Base-by-base conservation (phyloP, 2,797 vertebrate genomes). In the Echeneis naucrates region DNA sequence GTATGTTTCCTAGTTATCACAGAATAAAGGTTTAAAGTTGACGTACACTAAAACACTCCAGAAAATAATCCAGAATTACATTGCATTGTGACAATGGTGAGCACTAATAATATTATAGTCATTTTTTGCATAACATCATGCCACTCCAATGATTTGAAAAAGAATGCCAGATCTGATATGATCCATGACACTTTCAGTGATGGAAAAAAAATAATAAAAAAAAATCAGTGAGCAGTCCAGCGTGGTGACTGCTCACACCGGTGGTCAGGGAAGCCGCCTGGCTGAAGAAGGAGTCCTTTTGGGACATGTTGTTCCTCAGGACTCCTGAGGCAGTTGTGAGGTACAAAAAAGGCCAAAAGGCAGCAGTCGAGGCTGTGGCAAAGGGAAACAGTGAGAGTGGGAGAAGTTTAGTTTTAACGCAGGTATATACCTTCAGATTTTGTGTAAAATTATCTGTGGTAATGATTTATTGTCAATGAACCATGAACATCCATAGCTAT, bases 71-170 rank as follows among this genome's bases (percentile, higher is more conserved):
- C 1, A 19, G 14, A 8, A 23, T 26, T 32, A 26, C 4, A 64
- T 56, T 56, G 65, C 4, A 64, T 56, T 56, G 65, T 17, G 0
- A 68, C 45, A 4, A 56, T 23, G 12, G 6, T 59, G 8, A 62
- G 35, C 32, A 62, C 16, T 42, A 6, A 6, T 30, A 30, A 30
- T 30, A 30, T 6, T 58, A 2, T 19, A 8, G 1, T 19, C 0
- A 0, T 0, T 33, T 40, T 51, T 58, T 52, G 2, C 4, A 21
- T 13, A 26, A 8, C 8, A n/a, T 33, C 19, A 32, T 42, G 1
- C 6, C 73, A 80, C 84, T 86, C 33, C 86, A 84, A 84, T 42
- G 16, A 17, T 42, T 57, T 17, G 23, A 16, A 82, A 10, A 1
- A 53, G n/a, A 23, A 44, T 30, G 3, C 51, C 5, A 21, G 71